A percentile compares a stretch with the other conserved stretches of the same genome.
These are phyloP conservation scores for Dynastes grantii DNA, from an alignment of 2,888 invertebrate species.

Conservation along the genomic window DNA sequence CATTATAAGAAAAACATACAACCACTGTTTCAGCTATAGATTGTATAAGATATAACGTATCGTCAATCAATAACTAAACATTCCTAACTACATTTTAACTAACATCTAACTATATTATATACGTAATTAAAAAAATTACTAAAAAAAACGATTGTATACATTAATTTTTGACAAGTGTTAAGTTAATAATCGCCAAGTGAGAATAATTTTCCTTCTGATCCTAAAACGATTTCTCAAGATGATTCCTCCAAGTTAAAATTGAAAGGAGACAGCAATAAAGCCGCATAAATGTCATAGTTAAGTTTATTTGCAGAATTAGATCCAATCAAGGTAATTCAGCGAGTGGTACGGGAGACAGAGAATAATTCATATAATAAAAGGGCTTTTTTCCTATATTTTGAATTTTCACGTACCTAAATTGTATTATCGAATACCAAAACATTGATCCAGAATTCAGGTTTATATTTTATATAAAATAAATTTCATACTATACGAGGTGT, in stretches of 20 bases:
- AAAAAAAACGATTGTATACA: background rate
- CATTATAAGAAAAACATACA: constrained; percentile 50
- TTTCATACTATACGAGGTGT: no score
- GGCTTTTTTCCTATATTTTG: constrained; percentile 45
- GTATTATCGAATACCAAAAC: constrained; percentile 45
- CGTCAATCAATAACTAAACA: constrained; percentile 23
- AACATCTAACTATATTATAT: no score
- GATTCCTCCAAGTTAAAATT: constrained; percentile 61
- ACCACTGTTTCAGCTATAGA: constrained; percentile 49
- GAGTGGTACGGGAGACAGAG: constrained; percentile 52
- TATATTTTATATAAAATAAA: no score
- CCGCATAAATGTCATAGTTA: constrained; percentile 79
- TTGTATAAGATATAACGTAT: background rate
- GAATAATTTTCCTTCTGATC: constrained; percentile 56
- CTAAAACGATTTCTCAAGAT: constrained; percentile 20
- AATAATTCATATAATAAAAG: constrained; percentile 48
- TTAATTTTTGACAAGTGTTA: no score
- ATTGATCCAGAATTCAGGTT: background rate
- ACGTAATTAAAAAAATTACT: background rate
- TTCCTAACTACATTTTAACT: background rate
- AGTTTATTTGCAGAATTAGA: constrained; percentile 95
- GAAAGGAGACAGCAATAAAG: constrained; percentile 57
- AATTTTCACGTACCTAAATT: constrained; percentile 48
- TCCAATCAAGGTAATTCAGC: constrained; percentile 83
- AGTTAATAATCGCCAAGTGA: no score